These are phyloP conservation scores for Xylota sylvarum DNA, from an alignment of 2,888 invertebrate genomes.

Conservation along the genomic window DNA sequence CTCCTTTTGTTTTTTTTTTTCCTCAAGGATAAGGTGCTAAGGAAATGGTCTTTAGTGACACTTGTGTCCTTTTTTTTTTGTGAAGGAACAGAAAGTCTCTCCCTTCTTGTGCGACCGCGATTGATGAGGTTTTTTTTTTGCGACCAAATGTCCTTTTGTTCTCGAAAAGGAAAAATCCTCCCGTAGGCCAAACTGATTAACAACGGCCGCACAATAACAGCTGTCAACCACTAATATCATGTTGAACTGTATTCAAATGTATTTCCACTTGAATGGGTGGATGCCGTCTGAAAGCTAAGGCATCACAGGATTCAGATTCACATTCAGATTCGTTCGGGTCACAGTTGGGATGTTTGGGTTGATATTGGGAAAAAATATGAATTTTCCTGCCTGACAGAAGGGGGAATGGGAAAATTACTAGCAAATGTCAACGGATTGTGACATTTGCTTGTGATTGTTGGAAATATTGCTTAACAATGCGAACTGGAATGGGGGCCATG, in stretches of 20 bases:
- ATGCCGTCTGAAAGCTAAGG: slow-evolving; percentile 28
- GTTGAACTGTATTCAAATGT: slow-evolving; percentile 77
- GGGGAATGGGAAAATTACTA: slow-evolving; percentile 60
- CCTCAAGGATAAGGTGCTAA: slow-evolving; percentile 37
- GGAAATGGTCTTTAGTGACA: slow-evolving; percentile 35
- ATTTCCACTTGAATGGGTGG: slow-evolving; percentile 74
- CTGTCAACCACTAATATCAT: slow-evolving; percentile 76
- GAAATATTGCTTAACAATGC: slow-evolving; percentile 45
- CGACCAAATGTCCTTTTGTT: slow-evolving; percentile 67
- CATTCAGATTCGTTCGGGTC: slow-evolving; percentile 76
- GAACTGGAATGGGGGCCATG: slow-evolving; percentile 1
- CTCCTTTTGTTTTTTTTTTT: neutral
- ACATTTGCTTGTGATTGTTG: slow-evolving; percentile 72
- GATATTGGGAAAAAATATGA: slow-evolving; percentile 67
- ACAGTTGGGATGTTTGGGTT: slow-evolving; percentile 72
- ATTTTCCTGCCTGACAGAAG: slow-evolving; percentile 27
- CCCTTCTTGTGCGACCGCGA: slow-evolving; percentile 42
- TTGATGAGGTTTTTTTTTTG: slow-evolving; percentile 66
- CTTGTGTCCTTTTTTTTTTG: slow-evolving; percentile 28
- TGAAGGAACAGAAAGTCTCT: neutral
- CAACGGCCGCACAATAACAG: slow-evolving; percentile 78
- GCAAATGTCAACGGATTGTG: slow-evolving; percentile 71
- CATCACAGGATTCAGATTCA: slow-evolving; percentile 53
- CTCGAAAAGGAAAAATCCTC: slow-evolving; percentile 54
- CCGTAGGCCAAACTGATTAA: slow-evolving; percentile 84